Evolutionary conservation across 2,797 vertebrate genomes (phyloP), one percentile per base, ranked within the genome.

Genomic region (Percopsis omiscomaycus): DNA sequence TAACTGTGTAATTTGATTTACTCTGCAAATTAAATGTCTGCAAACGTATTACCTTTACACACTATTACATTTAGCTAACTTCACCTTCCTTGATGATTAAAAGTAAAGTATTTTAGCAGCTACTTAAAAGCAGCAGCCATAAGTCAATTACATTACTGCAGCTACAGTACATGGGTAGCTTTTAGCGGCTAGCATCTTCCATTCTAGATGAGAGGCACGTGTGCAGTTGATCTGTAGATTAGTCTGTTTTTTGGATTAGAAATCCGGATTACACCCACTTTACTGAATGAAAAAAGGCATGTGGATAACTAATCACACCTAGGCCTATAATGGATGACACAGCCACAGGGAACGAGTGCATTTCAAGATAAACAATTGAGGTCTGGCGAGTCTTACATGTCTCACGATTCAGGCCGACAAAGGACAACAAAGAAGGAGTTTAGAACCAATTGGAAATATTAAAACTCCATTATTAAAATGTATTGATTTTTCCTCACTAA

Each of bases 211-310:
- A 61, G 56, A n/a, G 57, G 45, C 0, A 13, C 54, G 62, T 68
- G 61, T 54, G 32, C 53, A 62, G 64, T 87, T 87, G 84, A 90
- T 88, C 86, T 75, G 63, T 73, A 84, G 87, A 89, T 91, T 90
- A 90, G 87, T 90, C 89, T 91, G 87, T 75, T 61, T 65, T 63
- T 32, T 79, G 86, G 89, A 90, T 90, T 91, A 90, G 73, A 51
- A 70, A 68, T 73, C 65, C 71, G 82, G 86, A 89, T 87, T 85
- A 84, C 47, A 27, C 74, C 75, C 62, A 66, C 48, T 0, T 76
- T 78, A 85, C 78, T 81, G 66, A 84, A 88, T 82, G 78, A 86
- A 60, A 68, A 61, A 56, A 56, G 70, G 44, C 47, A 59, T 29
- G 1, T 14, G 57, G 60, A 67, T 73, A 81, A 77, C 59, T 70